phyloP scores from a whole-genome alignment of 2,113 vertebrate species.

The Peromyscus californicus region DNA sequence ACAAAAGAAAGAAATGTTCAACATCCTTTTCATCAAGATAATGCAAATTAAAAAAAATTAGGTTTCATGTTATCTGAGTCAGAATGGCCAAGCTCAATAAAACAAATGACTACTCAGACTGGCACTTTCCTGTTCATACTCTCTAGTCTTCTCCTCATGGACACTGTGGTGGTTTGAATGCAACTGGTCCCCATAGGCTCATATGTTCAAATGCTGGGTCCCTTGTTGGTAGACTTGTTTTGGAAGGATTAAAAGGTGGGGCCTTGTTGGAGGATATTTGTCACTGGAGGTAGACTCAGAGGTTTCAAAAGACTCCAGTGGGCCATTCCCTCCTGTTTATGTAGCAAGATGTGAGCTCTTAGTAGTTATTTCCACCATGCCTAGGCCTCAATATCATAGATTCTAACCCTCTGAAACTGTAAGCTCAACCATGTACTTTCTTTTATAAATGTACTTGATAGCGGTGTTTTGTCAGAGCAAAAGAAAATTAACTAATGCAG shows the following conservation, averaged over 20 bases:
- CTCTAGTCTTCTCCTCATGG: no score
- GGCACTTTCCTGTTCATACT: neutral
- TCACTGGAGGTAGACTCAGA: neutral
- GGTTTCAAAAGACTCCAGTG: neutral
- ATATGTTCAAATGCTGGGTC: neutral
- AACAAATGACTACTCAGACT: neutral
- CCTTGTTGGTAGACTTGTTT: neutral
- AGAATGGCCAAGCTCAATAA: neutral
- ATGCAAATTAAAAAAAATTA: neutral
- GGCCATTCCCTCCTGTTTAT: rapidly evolving
- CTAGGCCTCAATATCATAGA: neutral
- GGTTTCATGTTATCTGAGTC: neutral
- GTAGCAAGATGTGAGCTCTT: neutral
- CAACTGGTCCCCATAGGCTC: neutral
- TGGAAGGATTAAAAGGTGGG: neutral
- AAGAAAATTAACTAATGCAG: neutral
- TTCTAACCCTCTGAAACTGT: neutral
- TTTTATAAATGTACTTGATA: neutral
- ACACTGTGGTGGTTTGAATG: neutral
- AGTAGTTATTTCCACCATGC: neutral
- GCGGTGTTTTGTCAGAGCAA: neutral
- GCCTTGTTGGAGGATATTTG: neutral
- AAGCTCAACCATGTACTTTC: neutral
- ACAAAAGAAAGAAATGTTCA: neutral
- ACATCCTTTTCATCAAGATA: neutral